These are phyloP conservation scores for Mustelus asterias DNA, from an alignment of 2,113 vertebrate species.

Conservation along the genomic window DNA sequence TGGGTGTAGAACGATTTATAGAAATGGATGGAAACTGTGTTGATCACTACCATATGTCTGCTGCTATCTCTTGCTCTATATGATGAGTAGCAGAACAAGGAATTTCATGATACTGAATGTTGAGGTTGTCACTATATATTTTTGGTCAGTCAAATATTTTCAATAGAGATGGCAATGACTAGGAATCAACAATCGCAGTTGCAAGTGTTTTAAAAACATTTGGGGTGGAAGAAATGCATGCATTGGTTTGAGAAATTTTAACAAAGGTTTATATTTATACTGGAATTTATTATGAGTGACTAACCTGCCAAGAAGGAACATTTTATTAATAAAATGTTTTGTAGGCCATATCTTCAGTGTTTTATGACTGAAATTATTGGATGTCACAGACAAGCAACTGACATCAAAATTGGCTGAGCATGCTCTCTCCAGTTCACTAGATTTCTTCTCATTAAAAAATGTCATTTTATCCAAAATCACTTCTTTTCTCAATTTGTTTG, in stretches of 20 bases:
- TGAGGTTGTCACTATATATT: background rate
- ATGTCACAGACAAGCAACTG: background rate
- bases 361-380: background rate
- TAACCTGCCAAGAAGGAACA: background rate
- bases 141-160: background rate
- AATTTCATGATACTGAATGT: constrained; percentile 1
- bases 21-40: constrained; percentile 32
- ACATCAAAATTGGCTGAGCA: background rate
- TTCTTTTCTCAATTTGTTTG: background rate
- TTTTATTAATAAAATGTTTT: background rate
- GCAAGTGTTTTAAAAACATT: background rate
- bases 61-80: constrained; percentile 17
- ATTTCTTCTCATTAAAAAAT: background rate
- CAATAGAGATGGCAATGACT: background rate
- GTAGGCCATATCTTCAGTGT: background rate
- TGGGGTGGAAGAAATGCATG: background rate
- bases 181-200: background rate
- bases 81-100: constrained; percentile 28
- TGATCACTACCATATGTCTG: constrained; percentile 33
- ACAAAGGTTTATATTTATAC: background rate
- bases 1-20: constrained; percentile 33
- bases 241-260: background rate
- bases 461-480: background rate
- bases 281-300: background rate
- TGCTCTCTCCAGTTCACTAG: background rate